phyloP scores from a whole-genome alignment of 2,113 vertebrate genomes.

The Globicephala melas region DNA sequence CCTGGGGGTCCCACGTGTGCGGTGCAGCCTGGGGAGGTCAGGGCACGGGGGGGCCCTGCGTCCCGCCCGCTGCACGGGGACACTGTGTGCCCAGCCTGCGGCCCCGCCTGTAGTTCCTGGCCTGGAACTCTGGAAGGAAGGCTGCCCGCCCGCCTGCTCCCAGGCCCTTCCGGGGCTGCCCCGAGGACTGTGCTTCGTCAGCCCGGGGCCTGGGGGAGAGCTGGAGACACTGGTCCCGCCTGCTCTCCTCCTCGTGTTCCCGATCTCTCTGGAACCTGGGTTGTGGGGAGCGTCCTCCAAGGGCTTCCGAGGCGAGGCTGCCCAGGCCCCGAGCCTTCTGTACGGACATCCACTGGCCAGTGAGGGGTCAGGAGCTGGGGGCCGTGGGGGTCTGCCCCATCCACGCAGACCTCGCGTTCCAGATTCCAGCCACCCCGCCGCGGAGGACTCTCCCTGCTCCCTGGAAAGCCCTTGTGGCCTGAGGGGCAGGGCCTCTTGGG shows the following conservation, averaged over 20 bases:
- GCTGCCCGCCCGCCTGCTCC: not conserved
- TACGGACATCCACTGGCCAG: fast-evolving
- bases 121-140: not conserved
- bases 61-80: fast-evolving
- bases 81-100: not conserved
- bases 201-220: fast-evolving
- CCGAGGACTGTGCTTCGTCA: not conserved
- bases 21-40: fast-evolving
- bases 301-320: not conserved
- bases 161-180: not conserved
- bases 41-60: not conserved
- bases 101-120: not conserved
- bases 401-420: not conserved
- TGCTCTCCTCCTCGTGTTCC: not conserved
- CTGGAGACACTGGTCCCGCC: not conserved
- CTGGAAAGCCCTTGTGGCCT: not conserved
- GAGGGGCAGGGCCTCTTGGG: not conserved
- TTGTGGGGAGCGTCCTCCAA: not conserved
- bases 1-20: too few species aligned
- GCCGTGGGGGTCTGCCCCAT: not conserved
- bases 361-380: not conserved
- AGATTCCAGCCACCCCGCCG: not conserved
- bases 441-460: not conserved
- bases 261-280: not conserved
- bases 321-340: not conserved